Conservation (phyloP, 37 sponge, comb jelly and placozoan species). For the Tethya wilhelma region DNA sequence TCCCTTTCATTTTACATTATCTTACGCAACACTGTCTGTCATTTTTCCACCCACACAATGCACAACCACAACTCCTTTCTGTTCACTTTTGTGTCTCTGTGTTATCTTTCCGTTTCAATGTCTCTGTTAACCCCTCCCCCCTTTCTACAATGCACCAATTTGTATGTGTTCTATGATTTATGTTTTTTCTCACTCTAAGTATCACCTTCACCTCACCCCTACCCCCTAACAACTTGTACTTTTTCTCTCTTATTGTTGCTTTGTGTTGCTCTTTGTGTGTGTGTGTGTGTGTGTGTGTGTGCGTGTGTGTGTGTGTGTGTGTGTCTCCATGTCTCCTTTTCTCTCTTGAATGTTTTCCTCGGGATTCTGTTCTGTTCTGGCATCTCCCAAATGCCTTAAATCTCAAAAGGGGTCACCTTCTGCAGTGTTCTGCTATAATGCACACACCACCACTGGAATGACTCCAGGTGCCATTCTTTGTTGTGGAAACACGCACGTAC, state of each 20-base stretch:
- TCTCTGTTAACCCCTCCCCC: neutral
- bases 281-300: too few species aligned
- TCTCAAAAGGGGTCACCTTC: slow-evolving; percentile 22
- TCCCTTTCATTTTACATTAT: neutral
- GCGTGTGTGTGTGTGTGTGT: too few species aligned
- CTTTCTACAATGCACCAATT: too few species aligned
- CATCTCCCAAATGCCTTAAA: slow-evolving; percentile 6
- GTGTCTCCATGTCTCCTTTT: neutral
- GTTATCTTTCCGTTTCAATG: neutral
- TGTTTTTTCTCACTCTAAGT: slow-evolving; percentile 22
- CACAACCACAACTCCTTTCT: too few species aligned
- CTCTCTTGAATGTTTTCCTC: neutral
- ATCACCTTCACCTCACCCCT: slow-evolving; percentile 15
- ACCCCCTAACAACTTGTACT: slow-evolving; percentile 18
- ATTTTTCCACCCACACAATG: too few species aligned
- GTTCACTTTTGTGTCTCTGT: slow-evolving; percentile 5
- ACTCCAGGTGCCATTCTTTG: neutral
- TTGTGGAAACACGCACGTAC: neutral
- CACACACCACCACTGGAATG: neutral
- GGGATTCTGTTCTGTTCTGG: slow-evolving; percentile 18
- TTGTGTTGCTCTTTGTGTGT: slow-evolving; percentile 1
- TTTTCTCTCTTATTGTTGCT: neutral
- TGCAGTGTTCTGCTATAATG: slow-evolving; percentile 8
- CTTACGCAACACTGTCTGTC: neutral
- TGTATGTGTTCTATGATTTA: too few species aligned